phyloP scores from a whole-genome alignment of 2,113 vertebrate species.

The Dicrurus megarhynchus region DNA sequence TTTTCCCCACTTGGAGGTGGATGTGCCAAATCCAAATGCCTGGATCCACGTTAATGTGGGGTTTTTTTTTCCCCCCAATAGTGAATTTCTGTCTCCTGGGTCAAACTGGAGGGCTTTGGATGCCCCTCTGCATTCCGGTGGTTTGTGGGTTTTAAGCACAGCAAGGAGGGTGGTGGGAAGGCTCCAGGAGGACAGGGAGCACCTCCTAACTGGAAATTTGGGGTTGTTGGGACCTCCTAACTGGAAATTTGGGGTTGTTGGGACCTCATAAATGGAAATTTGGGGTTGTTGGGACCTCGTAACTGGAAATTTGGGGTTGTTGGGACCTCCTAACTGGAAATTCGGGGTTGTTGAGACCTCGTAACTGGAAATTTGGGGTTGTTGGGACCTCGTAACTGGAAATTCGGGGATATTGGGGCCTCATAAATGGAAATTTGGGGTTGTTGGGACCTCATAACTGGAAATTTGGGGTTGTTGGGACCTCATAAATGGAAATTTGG shows the following conservation, averaged over 20 bases:
- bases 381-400: too few relatives aligned
- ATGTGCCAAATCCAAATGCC: not conserved
- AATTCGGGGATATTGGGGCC: too few relatives aligned
- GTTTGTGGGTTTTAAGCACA: not conserved
- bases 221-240: not conserved
- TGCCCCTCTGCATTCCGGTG: not conserved
- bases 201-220: not conserved
- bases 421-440: not conserved
- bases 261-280: too few relatives aligned
- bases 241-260: not conserved
- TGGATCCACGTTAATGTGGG: not conserved
- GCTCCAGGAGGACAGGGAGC: not conserved
- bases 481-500: not conserved
- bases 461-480: too few relatives aligned
- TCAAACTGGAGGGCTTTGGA: not conserved
- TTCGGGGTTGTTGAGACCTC: too few relatives aligned
- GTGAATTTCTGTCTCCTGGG: not conserved
- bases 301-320: not conserved
- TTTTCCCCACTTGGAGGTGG: accelerated
- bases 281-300: too few relatives aligned
- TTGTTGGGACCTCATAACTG: too few relatives aligned
- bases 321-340: too few relatives aligned
- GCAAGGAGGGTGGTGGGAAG: not conserved
- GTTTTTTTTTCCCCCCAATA: accelerated
- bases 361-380: not conserved